Evolutionary conservation across 2,113 vertebrate species (phyloP).

Genomic region (Carassius auratus): DNA sequence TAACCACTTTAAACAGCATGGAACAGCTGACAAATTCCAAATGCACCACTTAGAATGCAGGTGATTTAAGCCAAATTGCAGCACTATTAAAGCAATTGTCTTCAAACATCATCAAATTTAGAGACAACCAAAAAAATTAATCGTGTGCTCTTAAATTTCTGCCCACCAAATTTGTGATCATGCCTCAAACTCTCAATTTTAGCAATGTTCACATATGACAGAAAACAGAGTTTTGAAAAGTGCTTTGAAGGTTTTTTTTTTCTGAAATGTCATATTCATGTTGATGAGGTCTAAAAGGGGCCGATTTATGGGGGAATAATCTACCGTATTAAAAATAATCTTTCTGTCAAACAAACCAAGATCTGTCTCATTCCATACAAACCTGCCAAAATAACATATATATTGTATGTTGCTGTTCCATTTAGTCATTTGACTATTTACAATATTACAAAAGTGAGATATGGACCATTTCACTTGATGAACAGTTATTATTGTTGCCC

Average conservation of each 20-base stretch:
- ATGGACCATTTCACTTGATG: constrained; percentile 2
- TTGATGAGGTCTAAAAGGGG: background rate
- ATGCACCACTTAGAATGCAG: background rate
- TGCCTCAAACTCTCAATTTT: background rate
- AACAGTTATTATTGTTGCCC: background rate
- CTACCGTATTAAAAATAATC: background rate
- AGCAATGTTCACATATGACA: background rate
- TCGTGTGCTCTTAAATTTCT: background rate
- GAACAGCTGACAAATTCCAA: background rate
- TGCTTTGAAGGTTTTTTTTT: too few relatives aligned
- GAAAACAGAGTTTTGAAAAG: background rate
- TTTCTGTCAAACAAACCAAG: background rate
- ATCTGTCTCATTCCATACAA: background rate
- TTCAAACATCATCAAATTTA: background rate
- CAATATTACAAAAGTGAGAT: background rate
- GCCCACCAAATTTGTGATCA: background rate
- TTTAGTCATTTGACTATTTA: background rate
- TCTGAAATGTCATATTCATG: background rate
- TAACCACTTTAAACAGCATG: background rate
- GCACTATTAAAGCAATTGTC: too few relatives aligned
- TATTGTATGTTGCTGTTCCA: background rate
- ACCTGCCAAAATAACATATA: background rate
- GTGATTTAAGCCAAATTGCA: background rate
- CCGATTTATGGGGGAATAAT: background rate
- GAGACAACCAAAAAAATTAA: background rate